Percentiles rank a stretch among this genome's conserved stretches.
Conservation (phyloP, 2,797 vertebrate species). For the Podarcis siculus region DNA sequence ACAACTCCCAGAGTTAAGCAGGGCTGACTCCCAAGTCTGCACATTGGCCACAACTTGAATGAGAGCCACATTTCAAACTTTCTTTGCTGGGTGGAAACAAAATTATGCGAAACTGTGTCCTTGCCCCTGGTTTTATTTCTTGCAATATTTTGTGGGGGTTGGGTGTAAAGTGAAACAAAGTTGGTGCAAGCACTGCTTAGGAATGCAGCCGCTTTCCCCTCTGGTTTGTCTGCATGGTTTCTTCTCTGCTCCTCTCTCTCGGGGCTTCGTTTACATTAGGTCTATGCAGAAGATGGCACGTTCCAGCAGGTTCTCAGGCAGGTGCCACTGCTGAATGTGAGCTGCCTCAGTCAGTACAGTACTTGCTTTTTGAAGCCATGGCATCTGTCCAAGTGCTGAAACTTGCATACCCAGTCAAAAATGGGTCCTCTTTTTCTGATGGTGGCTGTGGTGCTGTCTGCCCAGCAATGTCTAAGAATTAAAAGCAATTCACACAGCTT, state of each 20-base stretch:
- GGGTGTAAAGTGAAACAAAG: background rate
- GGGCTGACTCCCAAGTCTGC: background rate
- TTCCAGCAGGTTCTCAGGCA: background rate
- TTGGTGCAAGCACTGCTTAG: background rate
- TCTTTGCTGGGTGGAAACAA: background rate
- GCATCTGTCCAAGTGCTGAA: slow-evolving; percentile 57
- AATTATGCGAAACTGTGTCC: background rate
- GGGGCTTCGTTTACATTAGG: background rate
- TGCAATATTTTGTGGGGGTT: background rate
- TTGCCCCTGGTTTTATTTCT: slow-evolving; percentile 21
- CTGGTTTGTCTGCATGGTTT: background rate
- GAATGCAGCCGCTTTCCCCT: slow-evolving; percentile 3
- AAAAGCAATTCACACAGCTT: background rate
- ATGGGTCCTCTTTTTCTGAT: background rate
- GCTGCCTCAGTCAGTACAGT: background rate
- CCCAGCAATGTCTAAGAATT: background rate
- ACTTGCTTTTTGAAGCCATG: background rate
- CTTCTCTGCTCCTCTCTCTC: slow-evolving; percentile 19
- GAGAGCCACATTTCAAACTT: background rate
- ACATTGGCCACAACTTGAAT: background rate
- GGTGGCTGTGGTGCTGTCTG: too few species aligned
- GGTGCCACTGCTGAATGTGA: background rate
- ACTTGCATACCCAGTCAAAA: background rate
- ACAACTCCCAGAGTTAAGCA: background rate
- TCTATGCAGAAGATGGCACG: background rate